Evolutionary conservation across 2,888 invertebrate genomes (phyloP), one percentile per base, ranked within the genome.

Genomic region (Pedicia rivosa): DNA sequence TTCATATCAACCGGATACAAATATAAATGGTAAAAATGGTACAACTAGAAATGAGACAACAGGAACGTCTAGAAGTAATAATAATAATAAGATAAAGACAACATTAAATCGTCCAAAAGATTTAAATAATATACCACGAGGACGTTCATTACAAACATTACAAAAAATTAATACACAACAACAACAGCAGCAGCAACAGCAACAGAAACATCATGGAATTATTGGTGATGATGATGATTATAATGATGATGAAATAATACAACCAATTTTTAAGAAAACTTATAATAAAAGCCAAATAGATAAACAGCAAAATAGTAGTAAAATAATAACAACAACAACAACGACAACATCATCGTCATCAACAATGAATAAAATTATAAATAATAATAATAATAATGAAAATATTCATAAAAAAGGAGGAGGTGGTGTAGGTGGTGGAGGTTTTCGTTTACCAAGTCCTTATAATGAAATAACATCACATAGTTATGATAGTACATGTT

Each of bases 391-490:
- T n/a, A n/a, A n/a, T n/a, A n/a, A n/a, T n/a, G n/a, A n/a, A n/a
- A n/a, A 43, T 32, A 14, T 37, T 32, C 31, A 36, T n/a, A 30
- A 35, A 22, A 33, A 33, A 26, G 39, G 30, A 35, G 29, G 35
- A 15, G 38, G 46, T 20, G 38, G 37, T 7, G 42, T 42, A 15
- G 39, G 42, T 13, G 20, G 45, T 17, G 43, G 41, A 22, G 17
- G 33, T 9, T 38, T 36, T 24, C 33, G 38, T 9, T 40, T 51
- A 9, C 48, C 49, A 9, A 49, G 45, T 40, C 47, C 46, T 6
- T 40, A 37, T 14, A 37, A 38, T 3, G 38, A 29, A 15, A 14
- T 41, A 13, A 38, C 37, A 26, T 40, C 42, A 2, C 37, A 40
- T n/a, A 43, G 41, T 13, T 43, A 34, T 31, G 44, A 43, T n/a